Conservation (phyloP, 2,113 vertebrate species). For the Empidonax traillii region DNA sequence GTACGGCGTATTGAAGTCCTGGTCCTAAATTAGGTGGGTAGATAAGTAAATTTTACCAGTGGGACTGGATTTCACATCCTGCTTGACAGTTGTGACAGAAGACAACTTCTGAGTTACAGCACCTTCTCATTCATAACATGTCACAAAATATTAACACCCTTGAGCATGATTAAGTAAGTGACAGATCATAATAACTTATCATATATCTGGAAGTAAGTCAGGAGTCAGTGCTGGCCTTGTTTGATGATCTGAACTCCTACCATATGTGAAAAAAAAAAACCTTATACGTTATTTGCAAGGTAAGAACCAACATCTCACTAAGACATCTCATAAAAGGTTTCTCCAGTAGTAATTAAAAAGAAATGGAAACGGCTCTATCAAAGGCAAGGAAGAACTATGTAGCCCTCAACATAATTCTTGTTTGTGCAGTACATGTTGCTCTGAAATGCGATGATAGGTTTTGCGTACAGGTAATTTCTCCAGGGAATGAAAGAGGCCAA, state of each 20-base stretch:
- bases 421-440: neutral
- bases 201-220: neutral
- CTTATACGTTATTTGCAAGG: neutral
- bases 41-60: neutral
- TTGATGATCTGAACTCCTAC: neutral
- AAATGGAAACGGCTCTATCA: neutral
- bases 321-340: neutral
- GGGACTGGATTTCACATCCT: neutral
- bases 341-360: neutral
- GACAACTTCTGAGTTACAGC: constrained; percentile 29
- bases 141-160: constrained; percentile 48
- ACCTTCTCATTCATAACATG: neutral
- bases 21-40: neutral
- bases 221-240: neutral
- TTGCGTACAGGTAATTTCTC: neutral
- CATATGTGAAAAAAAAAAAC: neutral
- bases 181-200: constrained; percentile 5
- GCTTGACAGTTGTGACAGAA: constrained; percentile 33
- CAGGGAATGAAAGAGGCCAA: neutral
- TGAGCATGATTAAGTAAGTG: constrained; percentile 44
- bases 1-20: neutral
- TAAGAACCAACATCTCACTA: neutral
- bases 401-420: neutral
- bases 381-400: neutral
- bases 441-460: neutral